A percentile compares a stretch with the other conserved stretches of the same genome.
These are phyloP conservation scores for Anthophora plumipes DNA, from an alignment of 2,888 invertebrate species.

Conservation along the genomic window DNA sequence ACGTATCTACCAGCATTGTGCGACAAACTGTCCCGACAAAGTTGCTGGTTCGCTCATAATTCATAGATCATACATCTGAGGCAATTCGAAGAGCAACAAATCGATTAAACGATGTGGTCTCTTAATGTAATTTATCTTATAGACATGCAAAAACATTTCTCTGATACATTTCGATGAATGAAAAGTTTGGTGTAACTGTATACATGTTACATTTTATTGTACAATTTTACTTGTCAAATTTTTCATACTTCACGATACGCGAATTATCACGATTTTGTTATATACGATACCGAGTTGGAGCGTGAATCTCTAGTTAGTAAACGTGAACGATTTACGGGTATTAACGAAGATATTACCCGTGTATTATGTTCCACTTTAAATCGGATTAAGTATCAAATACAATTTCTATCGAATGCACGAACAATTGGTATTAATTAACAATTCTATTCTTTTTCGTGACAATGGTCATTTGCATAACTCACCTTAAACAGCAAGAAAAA, in stretches of 20 bases:
- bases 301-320: background rate
- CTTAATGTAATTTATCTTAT: background rate
- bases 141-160: background rate
- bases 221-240: no score
- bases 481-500: background rate
- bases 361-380: background rate
- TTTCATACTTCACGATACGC: background rate
- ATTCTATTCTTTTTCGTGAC: background rate
- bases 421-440: background rate
- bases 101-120: background rate
- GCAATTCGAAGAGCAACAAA: background rate
- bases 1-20: background rate
- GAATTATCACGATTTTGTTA: background rate
- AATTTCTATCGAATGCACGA: background rate
- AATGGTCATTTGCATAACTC: background rate
- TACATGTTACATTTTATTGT: no score
- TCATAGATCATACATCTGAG: background rate
- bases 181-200: no score
- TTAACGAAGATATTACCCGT: no score
- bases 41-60: constrained; percentile 17
- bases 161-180: background rate
- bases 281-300: no score
- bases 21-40: background rate
- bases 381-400: background rate
- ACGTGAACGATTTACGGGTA: background rate